A percentile compares a stretch with the other conserved stretches of the same genome.
These are phyloP conservation scores for Iphiclides podalirius DNA, from an alignment of 2,888 invertebrate species.

Conservation along the genomic window DNA sequence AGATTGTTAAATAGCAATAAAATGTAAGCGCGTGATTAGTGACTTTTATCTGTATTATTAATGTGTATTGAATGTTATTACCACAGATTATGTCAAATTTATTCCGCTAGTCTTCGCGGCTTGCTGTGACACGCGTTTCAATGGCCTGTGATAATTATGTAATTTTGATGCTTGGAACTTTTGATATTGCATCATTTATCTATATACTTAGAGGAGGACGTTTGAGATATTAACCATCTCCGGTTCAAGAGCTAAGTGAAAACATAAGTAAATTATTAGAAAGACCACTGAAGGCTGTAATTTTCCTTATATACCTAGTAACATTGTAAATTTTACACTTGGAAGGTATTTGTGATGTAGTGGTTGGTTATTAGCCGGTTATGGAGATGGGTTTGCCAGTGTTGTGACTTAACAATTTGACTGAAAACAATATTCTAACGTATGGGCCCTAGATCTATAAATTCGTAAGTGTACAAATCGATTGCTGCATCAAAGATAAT, in stretches of 20 bases:
- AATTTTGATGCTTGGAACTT: not conserved
- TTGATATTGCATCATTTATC: not conserved
- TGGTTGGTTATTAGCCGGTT: not conserved
- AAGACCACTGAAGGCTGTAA: conserved; percentile 21
- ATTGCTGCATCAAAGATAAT: conserved; percentile 3
- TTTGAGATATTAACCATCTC: not conserved
- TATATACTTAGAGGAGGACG: not conserved
- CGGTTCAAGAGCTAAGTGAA: conserved; percentile 11
- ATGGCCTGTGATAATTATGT: not conserved
- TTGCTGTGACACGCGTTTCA: not conserved
- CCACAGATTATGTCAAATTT: not conserved
- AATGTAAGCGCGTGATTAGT: not conserved
- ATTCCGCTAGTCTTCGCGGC: not conserved
- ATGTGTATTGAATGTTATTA: not conserved
- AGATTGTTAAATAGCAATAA: not conserved
- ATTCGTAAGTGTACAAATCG: not conserved
- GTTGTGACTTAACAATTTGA: conserved; percentile 18
- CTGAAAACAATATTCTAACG: conserved; percentile 11
- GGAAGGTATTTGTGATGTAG: not conserved
- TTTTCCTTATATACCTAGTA: not conserved
- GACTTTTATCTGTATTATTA: too few species aligned
- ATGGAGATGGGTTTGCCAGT: conserved; percentile 12
- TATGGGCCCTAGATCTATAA: conserved; percentile 13
- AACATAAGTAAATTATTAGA: conserved; percentile 6
- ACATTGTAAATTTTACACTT: not conserved